Percentiles rank a stretch among this genome's conserved stretches.
Evolutionary conservation across 1,140 invertebrate species (phyloP).

Genomic region (Gonatopus flavifemur): DNA sequence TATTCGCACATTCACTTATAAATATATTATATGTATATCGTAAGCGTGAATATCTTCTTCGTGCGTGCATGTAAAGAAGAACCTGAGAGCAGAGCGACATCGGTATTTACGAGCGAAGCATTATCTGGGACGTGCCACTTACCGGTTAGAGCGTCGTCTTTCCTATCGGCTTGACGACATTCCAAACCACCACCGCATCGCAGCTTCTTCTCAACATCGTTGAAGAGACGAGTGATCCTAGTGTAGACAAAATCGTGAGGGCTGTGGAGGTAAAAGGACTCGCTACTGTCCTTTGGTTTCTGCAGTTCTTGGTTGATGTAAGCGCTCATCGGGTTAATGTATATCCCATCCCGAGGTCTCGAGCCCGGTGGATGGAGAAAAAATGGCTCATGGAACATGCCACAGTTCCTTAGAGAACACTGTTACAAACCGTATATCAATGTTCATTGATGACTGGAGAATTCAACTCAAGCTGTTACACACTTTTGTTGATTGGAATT

Average conservation of each 20-base stretch:
- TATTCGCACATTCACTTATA: no score
- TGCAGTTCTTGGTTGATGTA: slow-evolving; percentile 43
- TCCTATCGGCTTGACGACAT: slow-evolving; percentile 36
- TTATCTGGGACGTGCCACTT: slow-evolving; percentile 45
- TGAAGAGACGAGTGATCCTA: slow-evolving; percentile 77
- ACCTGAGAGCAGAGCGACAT: no score
- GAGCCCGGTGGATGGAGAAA: slow-evolving; percentile 55
- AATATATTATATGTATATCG: no score
- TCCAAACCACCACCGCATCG: slow-evolving; percentile 33
- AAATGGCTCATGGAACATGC: slow-evolving; percentile 57
- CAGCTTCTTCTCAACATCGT: slow-evolving; percentile 38
- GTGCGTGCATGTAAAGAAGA: not conserved
- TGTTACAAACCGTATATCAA: slow-evolving; percentile 23
- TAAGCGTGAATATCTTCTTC: no score
- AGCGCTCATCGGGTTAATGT: slow-evolving; percentile 76
- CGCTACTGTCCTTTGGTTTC: slow-evolving; percentile 55
- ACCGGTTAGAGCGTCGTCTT: slow-evolving; percentile 54
- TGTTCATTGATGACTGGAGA: not conserved
- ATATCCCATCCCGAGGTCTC: slow-evolving; percentile 72
- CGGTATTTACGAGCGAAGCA: no score
- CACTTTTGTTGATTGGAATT: not conserved
- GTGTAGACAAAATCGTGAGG: slow-evolving; percentile 76
- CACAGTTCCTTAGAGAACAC: slow-evolving; percentile 46
- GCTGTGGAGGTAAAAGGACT: slow-evolving; percentile 83
- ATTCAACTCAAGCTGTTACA: not conserved